Conservation (phyloP, 2,888 invertebrate species). For the Dryomyza anilis region DNA sequence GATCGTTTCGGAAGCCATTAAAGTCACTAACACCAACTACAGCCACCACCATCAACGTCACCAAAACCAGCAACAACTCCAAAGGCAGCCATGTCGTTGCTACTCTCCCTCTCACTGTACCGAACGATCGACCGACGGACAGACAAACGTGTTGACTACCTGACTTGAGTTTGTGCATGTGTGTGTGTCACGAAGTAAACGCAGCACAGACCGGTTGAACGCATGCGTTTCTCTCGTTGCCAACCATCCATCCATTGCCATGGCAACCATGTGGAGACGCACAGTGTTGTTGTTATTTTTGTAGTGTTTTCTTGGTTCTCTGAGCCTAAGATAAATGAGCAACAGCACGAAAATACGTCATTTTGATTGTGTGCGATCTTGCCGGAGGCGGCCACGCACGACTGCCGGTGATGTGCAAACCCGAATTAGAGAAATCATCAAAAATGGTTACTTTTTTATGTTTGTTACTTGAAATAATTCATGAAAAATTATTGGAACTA, state of each 20-base stretch:
- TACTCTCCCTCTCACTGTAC: conserved; percentile 26
- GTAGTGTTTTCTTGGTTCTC: not conserved
- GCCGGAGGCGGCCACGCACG: too few relatives aligned
- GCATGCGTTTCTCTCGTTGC: conserved; percentile 34
- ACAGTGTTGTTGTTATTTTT: conserved; percentile 1
- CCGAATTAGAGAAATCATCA: too few relatives aligned
- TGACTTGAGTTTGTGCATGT: not conserved
- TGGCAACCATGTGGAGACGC: conserved; percentile 42
- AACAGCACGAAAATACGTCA: conserved; percentile 27
- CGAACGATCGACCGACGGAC: not conserved
- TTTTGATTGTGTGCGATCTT: conserved; percentile 10
- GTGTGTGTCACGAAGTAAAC: not conserved
- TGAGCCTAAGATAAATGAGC: not conserved
- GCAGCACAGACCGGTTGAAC: conserved; percentile 27
- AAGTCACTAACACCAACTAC: conserved; percentile 55
- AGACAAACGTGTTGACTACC: not conserved
- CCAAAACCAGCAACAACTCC: conserved; percentile 22
- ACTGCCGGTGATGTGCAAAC: too few relatives aligned
- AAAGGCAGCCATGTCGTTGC: conserved; percentile 16
- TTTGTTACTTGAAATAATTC: too few relatives aligned
- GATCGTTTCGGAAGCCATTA: conserved; percentile 62
- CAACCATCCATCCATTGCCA: conserved; percentile 35
- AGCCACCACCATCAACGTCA: conserved; percentile 29
- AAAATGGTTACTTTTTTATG: too few relatives aligned
- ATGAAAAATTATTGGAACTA: too few relatives aligned